Percentiles rank a stretch among this genome's conserved stretches.
Conservation (phyloP, 2,888 invertebrate genomes). For the Apotomis capreana region DNA sequence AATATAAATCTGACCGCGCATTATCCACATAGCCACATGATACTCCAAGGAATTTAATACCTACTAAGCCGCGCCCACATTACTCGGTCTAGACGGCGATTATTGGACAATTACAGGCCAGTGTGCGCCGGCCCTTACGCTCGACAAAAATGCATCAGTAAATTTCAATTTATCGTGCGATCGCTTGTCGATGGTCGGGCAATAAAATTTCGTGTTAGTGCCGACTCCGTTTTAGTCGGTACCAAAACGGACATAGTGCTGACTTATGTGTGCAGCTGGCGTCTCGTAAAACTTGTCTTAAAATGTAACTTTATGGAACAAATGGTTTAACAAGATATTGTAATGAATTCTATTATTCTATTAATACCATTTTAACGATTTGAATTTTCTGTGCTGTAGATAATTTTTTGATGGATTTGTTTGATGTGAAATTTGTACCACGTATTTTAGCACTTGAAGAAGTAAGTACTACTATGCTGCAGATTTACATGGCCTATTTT, state of each 20-base stretch:
- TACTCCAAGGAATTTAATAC: conserved; percentile 36
- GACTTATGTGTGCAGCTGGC: conserved; percentile 1
- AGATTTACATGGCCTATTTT: no score
- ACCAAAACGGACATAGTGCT: not conserved
- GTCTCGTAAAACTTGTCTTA: conserved; percentile 2
- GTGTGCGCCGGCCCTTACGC: conserved; percentile 48
- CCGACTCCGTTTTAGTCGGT: conserved; percentile 15
- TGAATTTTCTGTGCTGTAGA: no score
- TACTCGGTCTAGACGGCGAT: conserved; percentile 62
- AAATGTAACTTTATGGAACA: conserved; percentile 3
- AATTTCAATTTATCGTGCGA: conserved; percentile 39
- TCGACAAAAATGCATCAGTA: conserved; percentile 40
- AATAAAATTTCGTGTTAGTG: conserved; percentile 37
- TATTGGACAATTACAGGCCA: conserved; percentile 53
- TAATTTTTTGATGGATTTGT: no score
- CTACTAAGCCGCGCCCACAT: conserved; percentile 50
- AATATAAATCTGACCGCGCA: conserved; percentile 28
- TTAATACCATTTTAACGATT: no score
- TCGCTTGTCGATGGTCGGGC: conserved; percentile 31
- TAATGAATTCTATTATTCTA: no score
- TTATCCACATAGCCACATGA: conserved; percentile 17
- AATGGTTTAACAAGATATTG: not conserved
- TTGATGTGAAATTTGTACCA: no score
- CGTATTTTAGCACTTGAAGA: no score
- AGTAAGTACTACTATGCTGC: no score